Evolutionary conservation across 2,113 vertebrate species (phyloP), one percentile per base, ranked within the genome.

Genomic region (Eulacestoma nigropectus): DNA sequence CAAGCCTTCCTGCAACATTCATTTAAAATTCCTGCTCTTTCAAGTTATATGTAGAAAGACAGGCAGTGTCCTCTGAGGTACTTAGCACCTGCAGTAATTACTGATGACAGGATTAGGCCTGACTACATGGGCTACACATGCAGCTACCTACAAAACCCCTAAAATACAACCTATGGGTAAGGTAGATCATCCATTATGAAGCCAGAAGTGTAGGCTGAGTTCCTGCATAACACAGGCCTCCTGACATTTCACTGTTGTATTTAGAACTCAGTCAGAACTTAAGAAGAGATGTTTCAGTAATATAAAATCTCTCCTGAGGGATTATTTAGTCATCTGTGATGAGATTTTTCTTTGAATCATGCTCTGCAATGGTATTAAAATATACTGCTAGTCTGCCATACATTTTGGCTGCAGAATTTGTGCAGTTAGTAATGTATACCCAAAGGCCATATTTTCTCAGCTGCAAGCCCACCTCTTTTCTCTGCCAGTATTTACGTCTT

Each of bases 291-390:
- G 29, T 82, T 91, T 94, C 69, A 91, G 70, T 57, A 92, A 89
- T 84, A 89, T 57, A 64, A 92, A 96, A 89, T 60, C 39, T 41
- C 53, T 92, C 86, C 62, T 78, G 32, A 89, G 84, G 90, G 92
- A 95, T 92, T 93, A 91, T 86, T 94, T 84, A 96, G 88, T 94
- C 92, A 93, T 94, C 65, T 22, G 17, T 78, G 65, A 87, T 74
- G 93, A 95, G 83, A 91, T 73, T 87, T 95, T 93, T 97, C 80
- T 96, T 94, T 95, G 70, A 79, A 87, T 95, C 52, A 6, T 86
- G 53, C 49, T 84, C 69, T 75, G 37, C 81, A 94, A 81, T 55
- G 57, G 57, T 72, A 70, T 82, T 94, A 84, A 96, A 95, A 94
- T 89, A 91, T 79, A 95, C 76, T 46, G 53, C 82, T 82, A 81